Evolutionary conservation across 2,113 vertebrate genomes (phyloP).

Genomic region (Pelusios castaneus): DNA sequence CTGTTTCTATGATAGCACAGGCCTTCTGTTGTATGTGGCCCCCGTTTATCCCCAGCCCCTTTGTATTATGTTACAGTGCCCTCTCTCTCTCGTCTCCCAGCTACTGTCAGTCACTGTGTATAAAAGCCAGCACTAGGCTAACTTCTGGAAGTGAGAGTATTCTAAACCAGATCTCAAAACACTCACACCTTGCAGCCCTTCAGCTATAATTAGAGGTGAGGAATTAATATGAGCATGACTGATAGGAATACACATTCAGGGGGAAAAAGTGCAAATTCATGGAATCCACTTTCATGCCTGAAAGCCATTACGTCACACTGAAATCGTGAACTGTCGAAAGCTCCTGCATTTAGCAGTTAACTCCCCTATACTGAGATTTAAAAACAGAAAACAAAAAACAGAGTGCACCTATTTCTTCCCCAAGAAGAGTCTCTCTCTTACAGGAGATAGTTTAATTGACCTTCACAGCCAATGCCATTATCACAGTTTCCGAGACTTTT

Average conservation of each 20-base stretch:
- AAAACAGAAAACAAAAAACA: neutral
- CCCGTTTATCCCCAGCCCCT: slow-evolving; percentile 47
- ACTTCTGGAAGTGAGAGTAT: slow-evolving; percentile 31
- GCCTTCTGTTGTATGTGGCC: neutral
- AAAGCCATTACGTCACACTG: neutral
- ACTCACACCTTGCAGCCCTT: neutral
- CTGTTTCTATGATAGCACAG: neutral
- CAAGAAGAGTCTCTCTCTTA: neutral
- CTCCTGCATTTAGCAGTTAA: neutral
- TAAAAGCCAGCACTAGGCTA: neutral
- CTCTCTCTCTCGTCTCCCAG: slow-evolving; percentile 52
- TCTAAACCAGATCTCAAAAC: fast-evolving
- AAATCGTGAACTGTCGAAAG: neutral
- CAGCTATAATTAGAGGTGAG: neutral
- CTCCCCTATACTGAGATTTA: neutral
- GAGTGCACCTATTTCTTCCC: neutral
- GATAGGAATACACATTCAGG: fast-evolving
- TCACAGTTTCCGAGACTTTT: neutral
- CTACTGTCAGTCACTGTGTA: neutral
- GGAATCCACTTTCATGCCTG: neutral
- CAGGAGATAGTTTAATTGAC: neutral
- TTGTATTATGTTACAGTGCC: slow-evolving; percentile 45
- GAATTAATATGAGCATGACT: neutral
- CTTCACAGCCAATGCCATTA: neutral
- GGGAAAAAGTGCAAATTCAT: neutral